Percentiles rank a stretch among this genome's conserved stretches.
phyloP scores from a whole-genome alignment of 2,797 vertebrate species.

The Erithacus rubecula region DNA sequence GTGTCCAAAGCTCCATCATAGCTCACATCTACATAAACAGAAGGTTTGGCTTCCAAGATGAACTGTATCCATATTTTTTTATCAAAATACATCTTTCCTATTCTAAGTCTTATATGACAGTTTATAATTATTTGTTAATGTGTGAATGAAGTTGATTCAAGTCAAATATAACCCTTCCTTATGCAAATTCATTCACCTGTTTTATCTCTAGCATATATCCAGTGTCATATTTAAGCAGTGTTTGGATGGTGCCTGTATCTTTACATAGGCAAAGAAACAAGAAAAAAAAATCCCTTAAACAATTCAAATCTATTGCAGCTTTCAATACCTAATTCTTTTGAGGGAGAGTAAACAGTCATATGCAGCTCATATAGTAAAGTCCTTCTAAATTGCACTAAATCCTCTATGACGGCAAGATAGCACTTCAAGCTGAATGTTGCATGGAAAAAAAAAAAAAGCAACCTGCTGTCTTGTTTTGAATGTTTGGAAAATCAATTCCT shows the following conservation, averaged over 20 bases:
- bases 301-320: constrained; percentile 15
- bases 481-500: neutral
- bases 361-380: neutral
- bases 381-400: constrained; percentile 31
- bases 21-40: constrained; percentile 2
- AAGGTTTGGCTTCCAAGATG: constrained; percentile 50
- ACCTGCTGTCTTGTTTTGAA: neutral
- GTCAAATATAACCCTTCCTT: constrained; percentile 9
- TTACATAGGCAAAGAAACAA: constrained; percentile 29
- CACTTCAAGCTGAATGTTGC: neutral
- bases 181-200: neutral
- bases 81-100: constrained; percentile 45
- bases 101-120: constrained; percentile 20
- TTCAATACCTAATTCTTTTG: neutral
- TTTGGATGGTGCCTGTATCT: constrained; percentile 12
- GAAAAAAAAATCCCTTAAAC: neutral
- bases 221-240: neutral
- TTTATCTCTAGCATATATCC: neutral
- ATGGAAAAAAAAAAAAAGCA: neutral
- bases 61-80: constrained; percentile 42
- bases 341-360: neutral
- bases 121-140: constrained; percentile 40
- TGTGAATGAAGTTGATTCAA: constrained; percentile 36
- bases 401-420: neutral
- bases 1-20: neutral